These are phyloP conservation scores for Enteromius thamalakanensis DNA, from an alignment of 2,797 vertebrate species.

Conservation along the genomic window DNA sequence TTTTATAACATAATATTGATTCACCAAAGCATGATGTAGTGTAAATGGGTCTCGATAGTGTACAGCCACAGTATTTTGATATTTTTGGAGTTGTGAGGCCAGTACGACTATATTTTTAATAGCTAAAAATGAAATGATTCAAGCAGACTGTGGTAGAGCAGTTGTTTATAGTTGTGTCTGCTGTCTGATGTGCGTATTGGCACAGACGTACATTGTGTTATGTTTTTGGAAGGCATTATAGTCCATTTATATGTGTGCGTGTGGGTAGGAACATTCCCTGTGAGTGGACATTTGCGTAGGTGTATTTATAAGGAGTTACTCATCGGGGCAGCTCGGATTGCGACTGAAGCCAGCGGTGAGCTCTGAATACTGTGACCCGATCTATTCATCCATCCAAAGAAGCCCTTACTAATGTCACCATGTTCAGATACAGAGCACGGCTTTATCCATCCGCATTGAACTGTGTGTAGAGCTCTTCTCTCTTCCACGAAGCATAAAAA, in stretches of 20 bases:
- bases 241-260: background rate
- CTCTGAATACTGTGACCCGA: slow-evolving; percentile 28
- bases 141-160: background rate
- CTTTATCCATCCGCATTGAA: slow-evolving; percentile 5
- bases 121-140: background rate
- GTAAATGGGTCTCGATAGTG: background rate
- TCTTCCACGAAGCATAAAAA: background rate
- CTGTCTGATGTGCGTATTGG: slow-evolving; percentile 8
- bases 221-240: slow-evolving; percentile 12
- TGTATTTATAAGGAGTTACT: slow-evolving; percentile 50
- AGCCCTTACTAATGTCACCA: slow-evolving; percentile 43
- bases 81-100: background rate
- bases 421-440: background rate
- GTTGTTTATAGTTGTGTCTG: slow-evolving; percentile 20
- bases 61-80: background rate
- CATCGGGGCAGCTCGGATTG: slow-evolving; percentile 17
- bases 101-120: background rate
- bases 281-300: slow-evolving; percentile 37
- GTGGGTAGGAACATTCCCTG: slow-evolving; percentile 19
- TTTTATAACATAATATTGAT: background rate
- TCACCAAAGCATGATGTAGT: background rate
- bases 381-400: slow-evolving; percentile 32
- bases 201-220: background rate
- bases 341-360: slow-evolving; percentile 30
- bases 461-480: background rate